phyloP scores from a whole-genome alignment of 2,888 invertebrate species.

The Hypomecis punctinalis region DNA sequence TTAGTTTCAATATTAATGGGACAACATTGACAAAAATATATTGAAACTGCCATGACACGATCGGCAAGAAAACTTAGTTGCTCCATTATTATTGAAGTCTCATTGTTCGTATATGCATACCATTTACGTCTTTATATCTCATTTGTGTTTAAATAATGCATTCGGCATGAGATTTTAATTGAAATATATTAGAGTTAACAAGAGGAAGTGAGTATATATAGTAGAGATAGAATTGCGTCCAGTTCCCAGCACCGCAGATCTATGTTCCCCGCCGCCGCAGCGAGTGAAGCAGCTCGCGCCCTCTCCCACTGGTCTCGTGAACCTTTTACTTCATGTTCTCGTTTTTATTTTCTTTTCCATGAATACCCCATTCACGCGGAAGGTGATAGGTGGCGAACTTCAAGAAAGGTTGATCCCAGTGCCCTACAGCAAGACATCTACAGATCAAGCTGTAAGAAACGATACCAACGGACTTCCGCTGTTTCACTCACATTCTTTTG shows the following conservation, averaged over 20 bases:
- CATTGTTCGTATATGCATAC: neutral
- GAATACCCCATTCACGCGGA: constrained; percentile 94
- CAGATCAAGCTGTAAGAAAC: constrained; percentile 99
- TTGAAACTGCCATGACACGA: neutral
- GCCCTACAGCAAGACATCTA: constrained; percentile 99
- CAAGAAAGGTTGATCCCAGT: constrained; percentile 99
- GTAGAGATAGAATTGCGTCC: constrained; percentile 51
- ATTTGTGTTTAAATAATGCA: neutral
- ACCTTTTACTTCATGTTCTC: constrained; percentile 82
- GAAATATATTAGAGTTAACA: no score
- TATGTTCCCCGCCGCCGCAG: constrained; percentile 39
- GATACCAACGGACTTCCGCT: constrained; percentile 56
- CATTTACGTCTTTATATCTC: neutral
- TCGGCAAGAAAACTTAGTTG: neutral
- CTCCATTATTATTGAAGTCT: neutral
- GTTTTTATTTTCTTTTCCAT: constrained; percentile 89
- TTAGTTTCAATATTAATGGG: neutral
- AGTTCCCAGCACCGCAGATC: constrained; percentile 49
- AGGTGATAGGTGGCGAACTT: constrained; percentile 99
- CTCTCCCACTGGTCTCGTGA: constrained; percentile 59
- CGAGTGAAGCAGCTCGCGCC: constrained; percentile 43
- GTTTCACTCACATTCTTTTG: constrained; percentile 71
- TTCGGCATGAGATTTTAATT: no score
- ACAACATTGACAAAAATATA: neutral
- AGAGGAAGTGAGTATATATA: no score